Conservation (phyloP, 2,888 invertebrate species). For the Callyntrura sp. region DNA sequence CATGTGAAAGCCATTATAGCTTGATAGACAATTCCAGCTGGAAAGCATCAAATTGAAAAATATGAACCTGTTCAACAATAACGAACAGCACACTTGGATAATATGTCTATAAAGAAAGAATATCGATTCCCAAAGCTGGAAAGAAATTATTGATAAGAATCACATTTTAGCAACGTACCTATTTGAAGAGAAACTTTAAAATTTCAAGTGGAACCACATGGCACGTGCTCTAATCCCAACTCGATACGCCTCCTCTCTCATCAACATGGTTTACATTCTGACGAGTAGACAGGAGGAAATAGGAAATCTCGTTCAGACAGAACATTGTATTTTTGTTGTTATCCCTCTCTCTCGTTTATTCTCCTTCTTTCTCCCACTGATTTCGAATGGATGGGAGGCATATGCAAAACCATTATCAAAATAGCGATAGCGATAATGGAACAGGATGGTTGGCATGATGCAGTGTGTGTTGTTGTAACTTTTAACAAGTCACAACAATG, state of each 20-base stretch:
- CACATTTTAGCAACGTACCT: not conserved
- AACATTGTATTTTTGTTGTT: conserved; percentile 22
- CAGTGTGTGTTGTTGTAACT: conserved; percentile 53
- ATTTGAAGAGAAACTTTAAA: conserved; percentile 61
- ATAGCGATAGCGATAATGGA: conserved; percentile 74
- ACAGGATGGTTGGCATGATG: conserved; percentile 59
- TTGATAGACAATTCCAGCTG: too few species aligned
- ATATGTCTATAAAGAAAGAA: too few species aligned
- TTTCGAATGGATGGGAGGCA: conserved; percentile 60
- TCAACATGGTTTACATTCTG: conserved; percentile 23
- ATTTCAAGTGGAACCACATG: conserved; percentile 73
- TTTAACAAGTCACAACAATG: conserved; percentile 60
- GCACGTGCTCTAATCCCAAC: conserved; percentile 65
- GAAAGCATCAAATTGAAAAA: too few species aligned
- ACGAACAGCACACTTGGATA: too few species aligned
- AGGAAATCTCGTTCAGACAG: too few species aligned
- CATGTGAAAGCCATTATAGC: too few species aligned
- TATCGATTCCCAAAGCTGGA: not conserved
- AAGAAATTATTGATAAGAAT: not conserved
- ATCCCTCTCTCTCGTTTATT: too few species aligned
- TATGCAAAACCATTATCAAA: conserved; percentile 71
- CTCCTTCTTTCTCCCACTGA: too few species aligned
- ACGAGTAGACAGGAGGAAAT: conserved; percentile 6
- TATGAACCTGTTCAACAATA: too few species aligned
- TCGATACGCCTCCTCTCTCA: conserved; percentile 9